Evolutionary conservation across 2,113 vertebrate genomes (phyloP), one percentile per base, ranked within the genome.

Genomic region (Phaethon lepturus): DNA sequence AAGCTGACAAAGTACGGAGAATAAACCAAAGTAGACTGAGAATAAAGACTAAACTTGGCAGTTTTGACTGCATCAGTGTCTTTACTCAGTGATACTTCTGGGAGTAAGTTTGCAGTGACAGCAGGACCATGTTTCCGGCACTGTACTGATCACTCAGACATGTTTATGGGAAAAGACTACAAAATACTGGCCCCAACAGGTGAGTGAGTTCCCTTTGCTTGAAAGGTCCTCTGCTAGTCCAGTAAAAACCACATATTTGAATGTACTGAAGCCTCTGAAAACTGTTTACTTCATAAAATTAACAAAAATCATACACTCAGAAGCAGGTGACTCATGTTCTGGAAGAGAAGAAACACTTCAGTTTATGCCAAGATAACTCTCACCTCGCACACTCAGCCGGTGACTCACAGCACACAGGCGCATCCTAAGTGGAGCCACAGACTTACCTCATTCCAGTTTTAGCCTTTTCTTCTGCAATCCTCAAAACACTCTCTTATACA

Each of bases 311-410:
- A 78, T 9, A 75, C 7, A 84, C 44, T 93, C 66, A 80, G 35
- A 62, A 93, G 49, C 92, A 77, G 90, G 73, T 84, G 92, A 96
- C 92, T 85, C 52, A 76, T 85, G 60, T 83, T 95, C 83, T 88
- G 86, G 84, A 96, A 91, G 68, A 90, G 77, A 91, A 88, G 42
- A 80, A 49, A 40, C 16, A 33, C 15, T 71, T 73, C 38, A 62
- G 64, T 58, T 77, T 62, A 87, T 29, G 89, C 94, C 96, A 96
- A 87, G 91, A 81, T 7, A 56, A 52, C 53, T 86, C 86, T 92
- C 24, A 55, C 63, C 49, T 93, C 73, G 7, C 56, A 63, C 63
- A 75, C 67, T 67, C 55, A 69, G 84, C 35, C 22, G 5, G 86
- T 96, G 93, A 97, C 89, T 97, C 96, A 96, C 17, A 94, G 86